phyloP scores from a whole-genome alignment of 2,113 vertebrate genomes.

The Isurus oxyrinchus region DNA sequence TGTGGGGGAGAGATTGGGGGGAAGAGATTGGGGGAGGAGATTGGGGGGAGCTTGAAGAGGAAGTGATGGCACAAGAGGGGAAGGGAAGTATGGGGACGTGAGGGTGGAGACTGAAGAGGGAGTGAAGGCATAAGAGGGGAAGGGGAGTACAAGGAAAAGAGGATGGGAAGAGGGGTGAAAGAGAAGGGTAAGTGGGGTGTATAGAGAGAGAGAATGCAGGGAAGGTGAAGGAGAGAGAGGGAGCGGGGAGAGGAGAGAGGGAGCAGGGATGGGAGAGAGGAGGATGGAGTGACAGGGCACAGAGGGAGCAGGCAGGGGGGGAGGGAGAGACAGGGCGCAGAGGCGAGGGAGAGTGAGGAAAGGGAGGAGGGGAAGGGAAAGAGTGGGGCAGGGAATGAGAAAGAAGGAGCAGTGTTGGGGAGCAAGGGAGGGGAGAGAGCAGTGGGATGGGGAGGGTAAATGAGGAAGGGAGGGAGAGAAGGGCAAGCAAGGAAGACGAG shows the following conservation, averaged over 20 bases:
- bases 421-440: not conserved
- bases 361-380: not conserved
- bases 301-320: not conserved
- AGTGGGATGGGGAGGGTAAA: not conserved
- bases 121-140: not conserved
- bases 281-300: too few species aligned
- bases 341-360: too few species aligned
- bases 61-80: not conserved
- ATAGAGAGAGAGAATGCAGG: not conserved
- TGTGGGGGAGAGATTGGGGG: too few species aligned
- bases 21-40: too few species aligned
- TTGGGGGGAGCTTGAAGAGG: not conserved
- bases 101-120: slow-evolving; percentile 29
- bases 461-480: not conserved
- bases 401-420: too few species aligned
- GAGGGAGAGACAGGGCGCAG: too few species aligned
- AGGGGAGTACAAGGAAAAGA: not conserved
- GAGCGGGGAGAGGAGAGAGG: not conserved
- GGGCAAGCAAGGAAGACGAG: not conserved
- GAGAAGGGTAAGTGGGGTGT: not conserved
- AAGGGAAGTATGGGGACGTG: not conserved
- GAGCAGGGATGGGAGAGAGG: not conserved
- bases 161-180: not conserved
- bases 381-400: not conserved
- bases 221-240: not conserved